phyloP scores from a whole-genome alignment of 2,113 vertebrate genomes.

The Hystrix cristata region DNA sequence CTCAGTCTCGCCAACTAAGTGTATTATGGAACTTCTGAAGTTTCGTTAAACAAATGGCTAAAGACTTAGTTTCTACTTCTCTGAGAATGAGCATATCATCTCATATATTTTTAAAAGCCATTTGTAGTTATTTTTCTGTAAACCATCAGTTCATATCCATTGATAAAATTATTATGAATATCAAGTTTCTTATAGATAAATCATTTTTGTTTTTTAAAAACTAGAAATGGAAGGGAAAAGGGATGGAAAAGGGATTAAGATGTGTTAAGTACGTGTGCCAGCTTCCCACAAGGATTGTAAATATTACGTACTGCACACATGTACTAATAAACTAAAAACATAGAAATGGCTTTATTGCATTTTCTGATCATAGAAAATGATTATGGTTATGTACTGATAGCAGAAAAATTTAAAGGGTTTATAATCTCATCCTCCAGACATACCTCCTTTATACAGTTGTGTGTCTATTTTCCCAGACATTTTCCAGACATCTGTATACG shows the following conservation, averaged over 20 bases:
- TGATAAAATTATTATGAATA: not conserved
- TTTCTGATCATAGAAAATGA: conserved; percentile 31
- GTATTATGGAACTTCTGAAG: not conserved
- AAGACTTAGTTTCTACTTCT: conserved; percentile 5
- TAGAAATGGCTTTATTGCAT: not conserved
- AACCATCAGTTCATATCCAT: not conserved
- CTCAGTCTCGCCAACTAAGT: not conserved
- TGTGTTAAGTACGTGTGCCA: not conserved
- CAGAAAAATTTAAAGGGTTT: conserved; percentile 37
- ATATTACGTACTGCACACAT: not conserved
- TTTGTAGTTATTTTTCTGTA: not conserved
- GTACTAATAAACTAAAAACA: not conserved
- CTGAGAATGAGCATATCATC: not conserved
- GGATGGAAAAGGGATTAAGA: not conserved
- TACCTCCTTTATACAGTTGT: not conserved
- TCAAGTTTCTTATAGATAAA: not conserved
- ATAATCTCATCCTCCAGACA: not conserved
- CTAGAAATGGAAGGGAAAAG: not conserved
- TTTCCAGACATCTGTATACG: conserved; percentile 7
- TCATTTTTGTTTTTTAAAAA: conserved; percentile 23
- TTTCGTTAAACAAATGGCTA: not conserved
- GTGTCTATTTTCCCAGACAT: conserved; percentile 5
- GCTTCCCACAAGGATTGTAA: not conserved
- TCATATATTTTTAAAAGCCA: not conserved
- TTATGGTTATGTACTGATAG: not conserved